A percentile compares a stretch with the other conserved stretches of the same genome.
Evolutionary conservation across 2,113 vertebrate species (phyloP).

Genomic region (Garra rufa): DNA sequence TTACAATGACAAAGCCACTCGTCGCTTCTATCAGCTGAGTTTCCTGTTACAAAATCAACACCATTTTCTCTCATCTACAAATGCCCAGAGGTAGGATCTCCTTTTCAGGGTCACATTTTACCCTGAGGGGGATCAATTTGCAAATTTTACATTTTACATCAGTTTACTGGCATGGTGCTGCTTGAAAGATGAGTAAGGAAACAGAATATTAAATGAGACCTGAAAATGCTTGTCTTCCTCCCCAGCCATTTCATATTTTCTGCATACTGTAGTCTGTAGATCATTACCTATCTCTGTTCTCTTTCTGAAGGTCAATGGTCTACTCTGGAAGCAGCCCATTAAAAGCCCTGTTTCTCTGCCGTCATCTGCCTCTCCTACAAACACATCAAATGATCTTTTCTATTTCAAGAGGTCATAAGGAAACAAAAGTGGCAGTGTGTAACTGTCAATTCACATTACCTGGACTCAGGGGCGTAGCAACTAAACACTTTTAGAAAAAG

Average conservation of each 20-base stretch:
- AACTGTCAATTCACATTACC: not conserved
- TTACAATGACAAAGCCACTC: slow-evolving; percentile 9
- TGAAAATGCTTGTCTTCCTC: not conserved
- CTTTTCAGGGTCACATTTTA: slow-evolving; percentile 20
- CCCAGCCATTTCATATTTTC: not conserved
- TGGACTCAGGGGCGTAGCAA: too few relatives aligned
- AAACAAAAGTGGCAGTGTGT: not conserved
- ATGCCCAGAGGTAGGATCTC: not conserved
- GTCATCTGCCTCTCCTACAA: not conserved
- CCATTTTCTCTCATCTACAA: not conserved
- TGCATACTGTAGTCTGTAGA: not conserved
- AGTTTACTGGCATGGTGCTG: not conserved
- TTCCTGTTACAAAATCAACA: slow-evolving; percentile 14
- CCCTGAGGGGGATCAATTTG: not conserved
- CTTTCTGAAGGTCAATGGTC: slow-evolving; percentile 3
- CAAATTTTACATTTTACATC: slow-evolving; percentile 1
- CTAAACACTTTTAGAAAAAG: too few relatives aligned
- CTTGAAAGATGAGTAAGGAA: not conserved
- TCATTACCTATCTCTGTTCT: not conserved
- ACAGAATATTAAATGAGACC: not conserved
- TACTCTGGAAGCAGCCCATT: not conserved
- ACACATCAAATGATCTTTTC: not conserved
- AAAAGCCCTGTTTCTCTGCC: not conserved
- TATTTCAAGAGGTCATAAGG: not conserved
- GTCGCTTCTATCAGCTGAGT: not conserved